Evolutionary conservation across 2,888 invertebrate genomes (phyloP).

Genomic region (Drosophila mulleri): DNA sequence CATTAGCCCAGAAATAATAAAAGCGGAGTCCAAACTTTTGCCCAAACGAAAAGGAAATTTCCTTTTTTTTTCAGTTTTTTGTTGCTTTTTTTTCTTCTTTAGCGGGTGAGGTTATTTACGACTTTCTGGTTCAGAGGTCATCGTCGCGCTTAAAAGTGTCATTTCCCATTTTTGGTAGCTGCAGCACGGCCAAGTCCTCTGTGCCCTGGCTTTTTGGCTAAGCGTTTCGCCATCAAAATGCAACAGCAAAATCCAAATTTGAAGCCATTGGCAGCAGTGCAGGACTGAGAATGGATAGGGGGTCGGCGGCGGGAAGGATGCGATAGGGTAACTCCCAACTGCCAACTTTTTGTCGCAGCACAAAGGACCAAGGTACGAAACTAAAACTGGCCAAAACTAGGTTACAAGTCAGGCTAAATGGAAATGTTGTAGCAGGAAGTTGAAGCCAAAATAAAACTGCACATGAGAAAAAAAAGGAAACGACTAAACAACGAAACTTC

Average conservation of each 20-base stretch:
- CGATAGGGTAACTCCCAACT: background rate
- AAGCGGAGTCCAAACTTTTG: conserved; percentile 24
- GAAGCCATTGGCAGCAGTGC: conserved; percentile 3
- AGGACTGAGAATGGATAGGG: background rate
- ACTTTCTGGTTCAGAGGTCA: conserved; percentile 84
- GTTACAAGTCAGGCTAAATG: conserved; percentile 71
- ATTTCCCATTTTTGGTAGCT: conserved; percentile 70
- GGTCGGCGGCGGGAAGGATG: no score
- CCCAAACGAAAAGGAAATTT: conserved; percentile 66
- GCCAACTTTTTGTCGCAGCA: conserved; percentile 53
- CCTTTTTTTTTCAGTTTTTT: conserved; percentile 18
- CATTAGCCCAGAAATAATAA: conserved; percentile 73
- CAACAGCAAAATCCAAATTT: conserved; percentile 51
- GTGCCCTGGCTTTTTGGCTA: conserved; percentile 42
- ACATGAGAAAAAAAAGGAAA: conserved; percentile 46
- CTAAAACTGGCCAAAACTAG: conserved; percentile 70
- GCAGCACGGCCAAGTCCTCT: conserved; percentile 21
- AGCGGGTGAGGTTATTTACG: conserved; percentile 77
- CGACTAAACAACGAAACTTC: conserved; percentile 45
- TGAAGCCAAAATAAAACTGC: conserved; percentile 56
- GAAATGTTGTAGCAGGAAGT: conserved; percentile 77
- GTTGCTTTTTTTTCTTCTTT: background rate
- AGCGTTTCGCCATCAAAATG: conserved; percentile 67
- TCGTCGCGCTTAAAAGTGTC: conserved; percentile 80
- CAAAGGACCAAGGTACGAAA: conserved; percentile 19